Evolutionary conservation across 92 coral and sea anemone genomes (phyloP).

Genomic region (Actinernus sp.): DNA sequence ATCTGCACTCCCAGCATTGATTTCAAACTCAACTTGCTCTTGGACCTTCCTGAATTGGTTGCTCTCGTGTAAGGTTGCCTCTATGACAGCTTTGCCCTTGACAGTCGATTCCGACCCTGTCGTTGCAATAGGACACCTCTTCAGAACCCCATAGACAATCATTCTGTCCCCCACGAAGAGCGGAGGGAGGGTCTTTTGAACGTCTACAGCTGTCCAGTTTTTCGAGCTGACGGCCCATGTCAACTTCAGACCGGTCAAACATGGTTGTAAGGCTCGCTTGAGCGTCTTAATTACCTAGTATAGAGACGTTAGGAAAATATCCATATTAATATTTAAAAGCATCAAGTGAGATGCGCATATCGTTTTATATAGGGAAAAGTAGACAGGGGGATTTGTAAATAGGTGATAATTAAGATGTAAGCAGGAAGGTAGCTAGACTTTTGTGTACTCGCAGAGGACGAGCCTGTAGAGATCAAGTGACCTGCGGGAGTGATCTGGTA

Average conservation of each 20-base stretch:
- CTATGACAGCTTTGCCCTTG: slow-evolving; percentile 43
- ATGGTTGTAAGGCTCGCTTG: slow-evolving; percentile 86
- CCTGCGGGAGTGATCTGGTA: too few species aligned
- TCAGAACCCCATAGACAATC: slow-evolving; percentile 58
- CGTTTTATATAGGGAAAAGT: too few species aligned
- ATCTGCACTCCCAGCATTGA: too few species aligned
- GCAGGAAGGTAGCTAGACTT: too few species aligned
- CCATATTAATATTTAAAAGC: too few species aligned
- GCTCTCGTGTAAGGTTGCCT: slow-evolving; percentile 29
- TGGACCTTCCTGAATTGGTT: slow-evolving; percentile 2
- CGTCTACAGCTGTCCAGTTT: slow-evolving; percentile 44
- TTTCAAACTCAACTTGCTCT: slow-evolving; percentile 40
- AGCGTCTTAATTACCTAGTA: slow-evolving; percentile 82
- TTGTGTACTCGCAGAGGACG: too few species aligned
- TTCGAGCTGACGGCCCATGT: slow-evolving; percentile 72
- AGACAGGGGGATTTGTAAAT: too few species aligned
- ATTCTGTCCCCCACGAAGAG: slow-evolving; percentile 67
- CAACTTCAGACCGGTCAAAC: slow-evolving; percentile 46
- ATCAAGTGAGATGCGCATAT: too few species aligned
- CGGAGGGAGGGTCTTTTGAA: slow-evolving; percentile 57
- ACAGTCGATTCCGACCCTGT: not conserved
- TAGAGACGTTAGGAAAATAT: too few species aligned
- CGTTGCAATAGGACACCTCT: not conserved
- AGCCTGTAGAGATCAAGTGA: too few species aligned
- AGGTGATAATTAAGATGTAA: too few species aligned